Conservation (phyloP, 2,888 invertebrate genomes). For the Tipula helvola region DNA sequence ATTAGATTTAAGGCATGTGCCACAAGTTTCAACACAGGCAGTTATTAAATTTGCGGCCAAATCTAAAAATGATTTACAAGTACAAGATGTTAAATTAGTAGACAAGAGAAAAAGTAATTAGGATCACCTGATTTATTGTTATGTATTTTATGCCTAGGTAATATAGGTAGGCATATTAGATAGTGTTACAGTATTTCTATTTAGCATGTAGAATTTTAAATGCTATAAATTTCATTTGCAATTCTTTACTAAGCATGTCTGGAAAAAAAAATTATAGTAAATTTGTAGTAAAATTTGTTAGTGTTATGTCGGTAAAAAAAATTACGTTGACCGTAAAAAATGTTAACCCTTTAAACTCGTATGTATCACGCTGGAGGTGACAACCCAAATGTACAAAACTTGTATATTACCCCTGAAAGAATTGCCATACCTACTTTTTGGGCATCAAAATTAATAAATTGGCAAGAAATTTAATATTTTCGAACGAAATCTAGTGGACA, state of each 20-base stretch:
- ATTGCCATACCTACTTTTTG: no score
- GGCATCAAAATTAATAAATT: no score
- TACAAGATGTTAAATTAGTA: constrained; percentile 66
- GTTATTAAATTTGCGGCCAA: constrained; percentile 74
- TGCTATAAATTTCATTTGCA: not conserved
- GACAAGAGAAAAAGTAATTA: constrained; percentile 38
- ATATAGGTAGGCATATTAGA: not conserved
- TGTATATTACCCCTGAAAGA: no score
- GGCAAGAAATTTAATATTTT: no score
- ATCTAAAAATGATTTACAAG: constrained; percentile 65
- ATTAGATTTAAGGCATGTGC: constrained; percentile 66
- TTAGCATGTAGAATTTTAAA: not conserved
- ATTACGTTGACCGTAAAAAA: no score
- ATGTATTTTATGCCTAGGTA: not conserved
- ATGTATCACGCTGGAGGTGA: no score
- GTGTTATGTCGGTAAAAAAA: no score
- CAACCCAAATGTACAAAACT: no score
- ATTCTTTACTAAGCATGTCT: not conserved
- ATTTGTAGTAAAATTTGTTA: no score
- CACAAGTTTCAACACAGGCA: constrained; percentile 67
- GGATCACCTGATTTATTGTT: not conserved
- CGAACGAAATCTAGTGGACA: no score
- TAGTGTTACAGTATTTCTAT: not conserved
- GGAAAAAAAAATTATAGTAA: no score
- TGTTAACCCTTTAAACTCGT: no score